Percentiles rank a stretch among this genome's conserved stretches.
phyloP scores from a whole-genome alignment of 2,888 invertebrate genomes.

The Dryocosmus kuriphilus region DNA sequence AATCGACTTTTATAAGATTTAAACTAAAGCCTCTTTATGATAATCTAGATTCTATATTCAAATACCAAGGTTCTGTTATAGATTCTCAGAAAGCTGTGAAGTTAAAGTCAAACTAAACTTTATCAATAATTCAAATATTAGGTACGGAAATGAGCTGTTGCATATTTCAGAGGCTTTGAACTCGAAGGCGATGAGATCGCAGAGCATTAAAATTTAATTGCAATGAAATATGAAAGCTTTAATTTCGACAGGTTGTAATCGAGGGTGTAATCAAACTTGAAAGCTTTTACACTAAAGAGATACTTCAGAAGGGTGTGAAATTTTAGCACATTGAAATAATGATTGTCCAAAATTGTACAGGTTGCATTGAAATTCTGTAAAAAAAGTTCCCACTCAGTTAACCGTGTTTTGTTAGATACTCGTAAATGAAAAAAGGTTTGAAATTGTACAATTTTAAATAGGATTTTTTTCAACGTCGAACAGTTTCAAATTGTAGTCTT shows the following conservation, averaged over 20 bases:
- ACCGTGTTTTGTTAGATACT: too few species aligned
- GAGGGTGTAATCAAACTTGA: background rate
- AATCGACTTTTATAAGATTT: conserved; percentile 12
- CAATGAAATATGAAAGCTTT: background rate
- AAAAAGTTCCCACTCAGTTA: too few species aligned
- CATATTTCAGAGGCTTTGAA: background rate
- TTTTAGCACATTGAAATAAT: background rate
- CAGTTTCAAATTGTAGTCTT: too few species aligned
- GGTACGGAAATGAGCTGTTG: background rate
- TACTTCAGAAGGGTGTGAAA: background rate
- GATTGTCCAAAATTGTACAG: background rate
- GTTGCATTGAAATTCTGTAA: too few species aligned
- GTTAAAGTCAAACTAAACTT: background rate
- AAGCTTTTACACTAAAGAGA: background rate
- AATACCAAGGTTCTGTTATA: conserved; percentile 27
- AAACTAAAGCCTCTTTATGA: conserved; percentile 6
- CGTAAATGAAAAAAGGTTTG: too few species aligned
- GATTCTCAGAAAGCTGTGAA: conserved; percentile 11
- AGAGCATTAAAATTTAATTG: background rate
- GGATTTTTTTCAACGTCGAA: too few species aligned
- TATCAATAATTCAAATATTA: conserved; percentile 17
- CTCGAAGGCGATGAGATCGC: background rate
- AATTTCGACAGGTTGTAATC: background rate
- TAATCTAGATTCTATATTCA: conserved; percentile 31
- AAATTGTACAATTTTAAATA: too few species aligned